Evolutionary conservation across 1,140 invertebrate species (phyloP).

Genomic region (Brachionus asplanchnoidis): DNA sequence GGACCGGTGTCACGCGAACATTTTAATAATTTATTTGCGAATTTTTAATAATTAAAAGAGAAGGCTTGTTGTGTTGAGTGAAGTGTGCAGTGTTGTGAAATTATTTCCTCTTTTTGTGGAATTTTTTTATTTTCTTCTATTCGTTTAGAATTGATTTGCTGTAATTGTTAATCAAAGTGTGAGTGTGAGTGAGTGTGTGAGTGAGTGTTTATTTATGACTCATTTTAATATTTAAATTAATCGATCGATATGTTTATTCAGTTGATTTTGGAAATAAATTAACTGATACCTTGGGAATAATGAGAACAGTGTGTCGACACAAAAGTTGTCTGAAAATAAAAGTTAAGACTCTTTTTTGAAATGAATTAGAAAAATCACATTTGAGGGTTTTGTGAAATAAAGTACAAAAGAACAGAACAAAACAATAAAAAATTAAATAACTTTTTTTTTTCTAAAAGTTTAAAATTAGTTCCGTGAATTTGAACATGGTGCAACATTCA

Average conservation of each 20-base stretch:
- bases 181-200: not conserved
- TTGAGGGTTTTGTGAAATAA: no score
- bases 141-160: not conserved
- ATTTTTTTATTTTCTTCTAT: not conserved
- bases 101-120: not conserved
- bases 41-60: not conserved
- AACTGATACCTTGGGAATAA: not conserved
- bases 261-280: not conserved
- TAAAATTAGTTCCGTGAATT: no score
- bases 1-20: not conserved
- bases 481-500: no score
- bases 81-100: not conserved
- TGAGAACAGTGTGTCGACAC: not conserved
- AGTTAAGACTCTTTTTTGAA: not conserved
- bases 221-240: not conserved
- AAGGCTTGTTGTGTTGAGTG: not conserved
- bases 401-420: no score
- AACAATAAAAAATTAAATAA: no score
- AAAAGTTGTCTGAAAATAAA: not conserved
- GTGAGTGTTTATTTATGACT: not conserved
- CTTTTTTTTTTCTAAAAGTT: no score
- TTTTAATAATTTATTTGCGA: not conserved
- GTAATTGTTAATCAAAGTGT: not conserved
- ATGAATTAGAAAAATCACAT: no score
- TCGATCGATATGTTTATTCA: not conserved